Conservation (phyloP, 2,797 vertebrate species). For the Rhodeus uyekii region DNA sequence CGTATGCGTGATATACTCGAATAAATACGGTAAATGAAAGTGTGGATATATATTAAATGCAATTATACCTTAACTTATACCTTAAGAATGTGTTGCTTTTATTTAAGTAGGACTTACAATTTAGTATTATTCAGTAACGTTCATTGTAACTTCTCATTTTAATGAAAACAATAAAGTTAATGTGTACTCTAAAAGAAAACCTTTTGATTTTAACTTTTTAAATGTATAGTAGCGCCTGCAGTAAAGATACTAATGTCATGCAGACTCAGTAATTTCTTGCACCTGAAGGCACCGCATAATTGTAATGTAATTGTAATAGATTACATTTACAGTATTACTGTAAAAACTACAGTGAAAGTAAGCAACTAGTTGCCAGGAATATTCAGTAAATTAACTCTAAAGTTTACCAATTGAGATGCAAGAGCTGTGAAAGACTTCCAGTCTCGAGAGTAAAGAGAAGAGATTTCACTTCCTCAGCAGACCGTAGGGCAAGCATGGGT, state of each 20-base stretch:
- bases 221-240: neutral
- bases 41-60: neutral
- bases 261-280: neutral
- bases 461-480: slow-evolving; percentile 58
- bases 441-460: slow-evolving; percentile 36
- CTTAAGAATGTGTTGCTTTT: too few relatives aligned
- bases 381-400: neutral
- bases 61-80: neutral
- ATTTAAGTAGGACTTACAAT: too few relatives aligned
- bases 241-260: neutral
- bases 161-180: too few relatives aligned
- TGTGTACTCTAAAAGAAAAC: neutral
- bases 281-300: neutral
- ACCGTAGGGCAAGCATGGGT: slow-evolving; percentile 59
- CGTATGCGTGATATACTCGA: too few relatives aligned
- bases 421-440: slow-evolving; percentile 62
- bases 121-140: too few relatives aligned
- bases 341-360: neutral
- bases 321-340: neutral
- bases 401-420: slow-evolving; percentile 57
- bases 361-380: neutral
- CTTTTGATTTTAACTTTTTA: neutral
- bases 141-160: too few relatives aligned
- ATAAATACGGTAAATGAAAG: too few relatives aligned
- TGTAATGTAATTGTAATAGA: neutral